Base-by-base conservation (phyloP, 2,113 vertebrate species). In the Cyrtonyx montezumae region DNA sequence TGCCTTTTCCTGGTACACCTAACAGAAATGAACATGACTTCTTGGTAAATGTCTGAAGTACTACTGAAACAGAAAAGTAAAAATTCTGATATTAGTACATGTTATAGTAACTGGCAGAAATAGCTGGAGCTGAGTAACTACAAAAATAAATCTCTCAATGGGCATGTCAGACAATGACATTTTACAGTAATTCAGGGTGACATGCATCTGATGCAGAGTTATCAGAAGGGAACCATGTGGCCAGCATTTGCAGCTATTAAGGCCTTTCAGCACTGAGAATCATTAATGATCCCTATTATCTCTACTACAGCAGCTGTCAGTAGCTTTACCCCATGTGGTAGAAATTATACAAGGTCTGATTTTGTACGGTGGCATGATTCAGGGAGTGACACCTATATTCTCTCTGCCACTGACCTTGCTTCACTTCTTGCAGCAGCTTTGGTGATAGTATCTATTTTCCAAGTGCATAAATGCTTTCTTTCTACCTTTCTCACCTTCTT, bases 101-200 rank as follows among this genome's bases (percentile, higher is more conserved):
- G 0, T 63, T 37, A 37, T 12, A 56, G 34, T 51, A 82, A 46
- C 36, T 32, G 42, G 37, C 32, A 91, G 62, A 61, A 75, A 71
- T 28, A 68, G 11, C 3, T 88, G 48, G 43, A 56, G 30, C 13
- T 66, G 28, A 58, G 22, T 15, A 30, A 77, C 13, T 66, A 70
- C 55, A 55, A 51, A 61, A 84, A 49, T 34, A 71, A 71, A 5
- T 23, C 11, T 26, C 61, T 92, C 25, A 6, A 46, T 40, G 34
- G 7, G 34, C 40, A 23, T 0, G 0, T 49, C 28, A 58, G 63
- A 42, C 25, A 36, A 51, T 30, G 67, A 25, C 55, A 69, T 0
- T 1, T 37, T 83, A 49, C n/a, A 86, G 76, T 13, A 63, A 4
- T 17, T 40, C 51, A 18, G 14, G 65, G 49, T 74, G 37, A 55